Evolutionary conservation across 2,888 invertebrate genomes (phyloP), one percentile per base, ranked within the genome.

Genomic region (Lypha dubia): DNA sequence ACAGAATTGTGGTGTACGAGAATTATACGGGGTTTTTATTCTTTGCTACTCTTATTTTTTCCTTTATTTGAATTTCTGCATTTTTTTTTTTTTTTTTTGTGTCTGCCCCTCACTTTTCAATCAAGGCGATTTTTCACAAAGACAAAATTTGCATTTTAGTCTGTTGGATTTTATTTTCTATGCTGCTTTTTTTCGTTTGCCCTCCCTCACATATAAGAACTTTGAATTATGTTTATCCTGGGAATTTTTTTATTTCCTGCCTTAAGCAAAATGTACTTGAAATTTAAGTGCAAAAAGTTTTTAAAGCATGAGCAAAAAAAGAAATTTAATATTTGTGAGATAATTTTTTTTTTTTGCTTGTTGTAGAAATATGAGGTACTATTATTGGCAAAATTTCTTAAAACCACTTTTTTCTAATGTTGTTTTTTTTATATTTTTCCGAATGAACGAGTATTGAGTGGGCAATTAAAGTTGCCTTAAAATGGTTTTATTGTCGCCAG

Each of bases 91-190:
- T 15, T n/a, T n/a, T n/a, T n/a, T n/a, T n/a, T n/a, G n/a, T n/a
- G n/a, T n/a, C n/a, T n/a, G n/a, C n/a, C n/a, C n/a, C n/a, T n/a
- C n/a, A n/a, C 41, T 53, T 24, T 44, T 28, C 35, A 49, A 62
- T 81, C 53, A 60, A 51, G 67, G 44, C 41, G 60, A 46, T 17
- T 73, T 51, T 67, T 9, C 24, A 67, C 46, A 58, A 58, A 49
- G 35, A 60, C 63, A 15, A 32, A 67, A 73, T 83, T 67, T 77
- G 49, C 77, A 83, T 79, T 77, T 58, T 51, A 60, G 58, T 79
- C 58, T 63, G 49, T 75, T 49, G 70, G 63, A 49, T 71, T 58
- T 58, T 44, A 63, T 63, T 63, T 70, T 32, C 13, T 8, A 11
- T 4, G 2, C 0, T 4, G 2, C 0, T 46, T 22, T 28, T 28